A percentile compares a stretch with the other conserved stretches of the same genome.
Evolutionary conservation across 2,888 invertebrate species (phyloP).

Genomic region (Temnothorax ravouxi): DNA sequence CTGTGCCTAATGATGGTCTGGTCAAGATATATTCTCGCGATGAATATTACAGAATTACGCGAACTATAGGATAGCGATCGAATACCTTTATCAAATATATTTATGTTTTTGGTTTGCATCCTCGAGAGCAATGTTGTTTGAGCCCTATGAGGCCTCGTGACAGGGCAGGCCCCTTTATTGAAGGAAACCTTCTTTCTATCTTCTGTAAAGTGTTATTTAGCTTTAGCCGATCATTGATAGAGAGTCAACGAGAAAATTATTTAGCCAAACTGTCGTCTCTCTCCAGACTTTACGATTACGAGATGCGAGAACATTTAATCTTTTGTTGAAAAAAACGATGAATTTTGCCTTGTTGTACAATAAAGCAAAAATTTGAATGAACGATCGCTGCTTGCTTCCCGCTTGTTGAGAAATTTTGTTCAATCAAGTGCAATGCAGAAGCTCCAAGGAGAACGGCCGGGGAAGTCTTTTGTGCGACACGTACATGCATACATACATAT

Average conservation of each 20-base stretch:
- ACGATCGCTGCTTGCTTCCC: slow-evolving; percentile 83
- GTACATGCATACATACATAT: slow-evolving; percentile 20
- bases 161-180: slow-evolving; percentile 84
- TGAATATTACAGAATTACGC: slow-evolving; percentile 72
- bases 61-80: slow-evolving; percentile 74
- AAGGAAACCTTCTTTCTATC: slow-evolving; percentile 73
- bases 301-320: slow-evolving; percentile 83
- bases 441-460: slow-evolving; percentile 58
- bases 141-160: slow-evolving; percentile 81
- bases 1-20: slow-evolving; percentile 80
- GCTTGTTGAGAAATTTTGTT: slow-evolving; percentile 83
- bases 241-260: slow-evolving; percentile 75
- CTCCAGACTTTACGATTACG: slow-evolving; percentile 73
- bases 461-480: slow-evolving; percentile 26
- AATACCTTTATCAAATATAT: slow-evolving; percentile 77
- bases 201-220: slow-evolving; percentile 82
- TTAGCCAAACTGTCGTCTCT: slow-evolving; percentile 82
- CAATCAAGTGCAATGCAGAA: slow-evolving; percentile 72
- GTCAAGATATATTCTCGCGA: slow-evolving; percentile 76
- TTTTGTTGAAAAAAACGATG: slow-evolving; percentile 84
- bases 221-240: slow-evolving; percentile 76
- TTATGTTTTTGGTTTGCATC: slow-evolving; percentile 82
- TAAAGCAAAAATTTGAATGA: slow-evolving; percentile 84
- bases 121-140: slow-evolving; percentile 81
- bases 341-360: slow-evolving; percentile 84